Evolutionary conservation across 2,113 vertebrate genomes (phyloP).

Genomic region (Tympanuchus pallidicinctus): DNA sequence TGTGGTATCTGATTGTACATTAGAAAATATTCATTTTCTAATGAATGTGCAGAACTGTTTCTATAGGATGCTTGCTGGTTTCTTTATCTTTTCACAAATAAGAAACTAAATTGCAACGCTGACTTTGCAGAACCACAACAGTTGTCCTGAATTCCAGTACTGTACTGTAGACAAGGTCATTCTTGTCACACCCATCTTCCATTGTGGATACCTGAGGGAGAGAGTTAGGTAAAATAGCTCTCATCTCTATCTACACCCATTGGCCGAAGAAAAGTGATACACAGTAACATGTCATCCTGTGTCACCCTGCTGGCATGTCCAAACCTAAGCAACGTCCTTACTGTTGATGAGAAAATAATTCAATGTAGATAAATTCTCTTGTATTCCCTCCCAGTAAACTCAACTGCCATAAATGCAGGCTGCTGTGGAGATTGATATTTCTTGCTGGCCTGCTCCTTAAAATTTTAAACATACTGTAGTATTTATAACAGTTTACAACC

Average conservation of each 20-base stretch:
- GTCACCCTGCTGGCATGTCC: neutral
- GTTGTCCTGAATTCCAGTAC: neutral
- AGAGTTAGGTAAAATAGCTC: neutral
- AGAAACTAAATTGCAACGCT: neutral
- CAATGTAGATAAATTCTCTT: neutral
- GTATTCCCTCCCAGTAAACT: neutral
- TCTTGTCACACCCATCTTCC: neutral
- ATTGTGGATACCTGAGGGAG: neutral
- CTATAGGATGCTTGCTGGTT: neutral
- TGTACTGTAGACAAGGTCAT: neutral
- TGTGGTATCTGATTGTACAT: neutral
- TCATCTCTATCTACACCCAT: neutral
- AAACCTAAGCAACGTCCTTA: neutral
- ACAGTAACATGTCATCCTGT: neutral
- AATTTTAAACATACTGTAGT: neutral
- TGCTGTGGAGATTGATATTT: constrained; percentile 6
- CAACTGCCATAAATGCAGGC: neutral
- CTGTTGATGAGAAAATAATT: neutral
- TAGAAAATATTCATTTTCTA: neutral
- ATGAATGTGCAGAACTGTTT: neutral
- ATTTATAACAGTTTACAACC: constrained; percentile 3
- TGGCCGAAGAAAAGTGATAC: neutral
- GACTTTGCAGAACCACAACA: neutral
- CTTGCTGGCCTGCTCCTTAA: neutral
- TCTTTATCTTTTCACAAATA: neutral